Evolutionary conservation across 2,888 invertebrate genomes (phyloP), one percentile per base, ranked within the genome.

Genomic region (Baccha elongata): DNA sequence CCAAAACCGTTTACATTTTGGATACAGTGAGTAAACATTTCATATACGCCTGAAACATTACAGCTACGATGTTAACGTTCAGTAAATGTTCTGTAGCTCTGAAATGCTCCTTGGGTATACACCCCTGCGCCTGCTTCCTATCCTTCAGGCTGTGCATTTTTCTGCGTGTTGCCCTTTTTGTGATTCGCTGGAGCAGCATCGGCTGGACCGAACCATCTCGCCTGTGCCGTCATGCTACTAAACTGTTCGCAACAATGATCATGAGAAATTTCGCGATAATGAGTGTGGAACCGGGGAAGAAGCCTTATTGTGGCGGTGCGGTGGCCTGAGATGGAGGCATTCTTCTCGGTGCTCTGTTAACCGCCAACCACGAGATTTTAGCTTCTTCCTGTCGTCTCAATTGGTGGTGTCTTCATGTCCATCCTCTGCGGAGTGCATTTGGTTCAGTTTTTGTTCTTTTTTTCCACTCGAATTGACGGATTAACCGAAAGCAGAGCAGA

Each of bases 241-340:
- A 84, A 79, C 84, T 72, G 73, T 73, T 79, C 73, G 84, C 84
- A 69, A 84, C 84, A 79, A 69, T 75, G 81, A 76, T 83, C 85
- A 85, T 85, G 85, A 84, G 85, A 85, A 84, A 78, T 85, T 84
- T 85, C 85, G 85, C 85, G 85, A 75, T 81, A 81, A 81, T 81
- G 81, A 85, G 78, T 78, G 78, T 78, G 83, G 67, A 85, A 78
- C 81, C 73, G 69, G 79, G 73, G 74, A 84, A 74, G 79, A 84
- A 79, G 79, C 84, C 79, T 58, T 79, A 79, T 64, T 84, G 68
- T 26, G 72, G 83, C n/a, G 46, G 55, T 64, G 65, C 13, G 65
- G 71, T 75, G 69, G 60, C 58, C 32, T 64, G 62, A 52, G 65
- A 46, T 44, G 32, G 29, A 69, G 73, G 76, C 67, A 64, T 68